Conservation (phyloP, 1,140 invertebrate species). For the Zaprionus vittiger region DNA sequence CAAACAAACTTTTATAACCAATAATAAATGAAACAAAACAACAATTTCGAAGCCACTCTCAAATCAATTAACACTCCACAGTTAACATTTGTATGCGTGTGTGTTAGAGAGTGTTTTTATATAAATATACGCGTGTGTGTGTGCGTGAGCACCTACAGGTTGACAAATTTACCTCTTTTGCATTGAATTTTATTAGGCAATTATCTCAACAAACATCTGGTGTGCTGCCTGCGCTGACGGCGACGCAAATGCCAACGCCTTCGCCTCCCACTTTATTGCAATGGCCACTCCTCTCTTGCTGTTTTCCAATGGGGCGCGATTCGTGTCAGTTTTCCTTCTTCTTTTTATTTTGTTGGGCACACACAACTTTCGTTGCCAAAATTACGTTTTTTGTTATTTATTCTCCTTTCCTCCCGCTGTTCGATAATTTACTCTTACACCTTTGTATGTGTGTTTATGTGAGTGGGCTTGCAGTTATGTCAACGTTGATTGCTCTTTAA, state of each 20-base stretch:
- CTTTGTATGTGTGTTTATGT: constrained; percentile 8
- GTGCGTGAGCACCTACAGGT: constrained; percentile 43
- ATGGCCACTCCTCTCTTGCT: constrained; percentile 66
- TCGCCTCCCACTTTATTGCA: constrained; percentile 46
- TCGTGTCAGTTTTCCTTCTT: constrained; percentile 34
- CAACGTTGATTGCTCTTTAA: constrained; percentile 59
- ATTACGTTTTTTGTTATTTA: constrained; percentile 41
- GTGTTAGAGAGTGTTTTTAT: not conserved
- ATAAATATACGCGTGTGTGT: not conserved
- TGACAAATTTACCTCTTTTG: constrained; percentile 68
- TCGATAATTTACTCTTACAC: constrained; percentile 69
- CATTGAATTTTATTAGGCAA: constrained; percentile 64
- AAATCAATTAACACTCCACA: constrained; percentile 66
- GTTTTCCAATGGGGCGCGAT: constrained; percentile 56
- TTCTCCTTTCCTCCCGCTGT: constrained; percentile 54
- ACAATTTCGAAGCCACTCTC: not conserved
- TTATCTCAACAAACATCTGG: constrained; percentile 69
- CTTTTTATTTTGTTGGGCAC: constrained; percentile 23
- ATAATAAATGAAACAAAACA: constrained; percentile 24
- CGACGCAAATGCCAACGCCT: constrained; percentile 35
- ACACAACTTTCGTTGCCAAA: constrained; percentile 67
- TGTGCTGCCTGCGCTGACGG: constrained; percentile 26
- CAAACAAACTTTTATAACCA: constrained; percentile 23
- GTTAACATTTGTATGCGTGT: not conserved
- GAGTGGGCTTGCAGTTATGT: constrained; percentile 68